phyloP scores from a whole-genome alignment of 2,113 vertebrate species.

The Nothocercus nigrocapillus region DNA sequence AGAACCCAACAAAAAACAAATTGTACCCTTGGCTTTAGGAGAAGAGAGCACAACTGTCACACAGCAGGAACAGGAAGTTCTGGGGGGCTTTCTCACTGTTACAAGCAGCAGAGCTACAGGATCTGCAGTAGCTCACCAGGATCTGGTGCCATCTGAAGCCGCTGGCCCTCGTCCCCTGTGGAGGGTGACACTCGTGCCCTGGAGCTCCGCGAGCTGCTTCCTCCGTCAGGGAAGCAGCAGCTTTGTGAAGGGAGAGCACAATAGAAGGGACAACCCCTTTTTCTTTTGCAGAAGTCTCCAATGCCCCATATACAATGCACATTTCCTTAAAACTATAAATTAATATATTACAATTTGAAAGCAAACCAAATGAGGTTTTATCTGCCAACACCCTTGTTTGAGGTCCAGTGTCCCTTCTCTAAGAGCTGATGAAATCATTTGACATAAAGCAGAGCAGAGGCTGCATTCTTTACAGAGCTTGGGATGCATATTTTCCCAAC shows the following conservation, averaged over 20 bases:
- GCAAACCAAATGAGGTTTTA: conserved; percentile 11
- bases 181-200: neutral
- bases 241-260: neutral
- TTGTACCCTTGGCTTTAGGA: neutral
- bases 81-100: neutral
- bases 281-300: neutral
- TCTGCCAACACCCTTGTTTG: neutral
- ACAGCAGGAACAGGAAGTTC: neutral
- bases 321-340: neutral
- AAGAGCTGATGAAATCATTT: conserved; percentile 43
- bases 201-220: neutral
- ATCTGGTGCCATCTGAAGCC: neutral
- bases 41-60: neutral
- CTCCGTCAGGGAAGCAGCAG: neutral
- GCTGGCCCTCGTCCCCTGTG: neutral
- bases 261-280: neutral
- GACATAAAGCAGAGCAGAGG: conserved; percentile 49
- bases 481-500: conserved; percentile 10
- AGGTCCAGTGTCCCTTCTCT: neutral
- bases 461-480: conserved; percentile 24
- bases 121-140: accelerated
- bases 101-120: neutral
- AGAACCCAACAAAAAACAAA: neutral
- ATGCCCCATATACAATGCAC: neutral
- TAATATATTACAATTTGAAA: neutral